Evolutionary conservation across 2,797 vertebrate genomes (phyloP).

Genomic region (Amblyraja radiata): DNA sequence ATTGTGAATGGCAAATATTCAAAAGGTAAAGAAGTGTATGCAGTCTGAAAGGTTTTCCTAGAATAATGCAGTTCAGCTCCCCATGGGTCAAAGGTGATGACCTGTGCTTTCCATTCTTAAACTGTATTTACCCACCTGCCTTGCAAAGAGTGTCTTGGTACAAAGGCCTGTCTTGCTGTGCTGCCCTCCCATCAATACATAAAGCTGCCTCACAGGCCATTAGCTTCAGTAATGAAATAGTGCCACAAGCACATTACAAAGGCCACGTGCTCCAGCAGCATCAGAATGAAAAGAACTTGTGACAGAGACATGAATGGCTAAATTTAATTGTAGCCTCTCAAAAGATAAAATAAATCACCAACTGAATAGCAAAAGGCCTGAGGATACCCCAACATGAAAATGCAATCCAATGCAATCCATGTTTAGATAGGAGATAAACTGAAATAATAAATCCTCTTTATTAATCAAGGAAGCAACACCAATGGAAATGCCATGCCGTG

Average conservation of each 20-base stretch:
- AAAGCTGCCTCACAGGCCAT: conserved; percentile 36
- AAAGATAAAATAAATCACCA: conserved; percentile 18
- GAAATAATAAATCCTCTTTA: background rate
- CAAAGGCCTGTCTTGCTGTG: accelerated
- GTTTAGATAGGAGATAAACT: background rate
- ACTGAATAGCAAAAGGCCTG: background rate
- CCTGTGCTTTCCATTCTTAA: conserved; percentile 32
- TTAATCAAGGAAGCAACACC: background rate
- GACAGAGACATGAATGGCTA: conserved; percentile 12
- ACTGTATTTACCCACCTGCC: background rate
- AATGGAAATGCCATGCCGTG: background rate
- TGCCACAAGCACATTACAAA: conserved; percentile 37
- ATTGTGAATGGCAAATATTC: conserved; percentile 36
- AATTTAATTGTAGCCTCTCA: conserved; percentile 10
- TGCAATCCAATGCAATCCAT: background rate
- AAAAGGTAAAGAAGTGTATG: conserved; percentile 25
- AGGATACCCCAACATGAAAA: conserved; percentile 8
- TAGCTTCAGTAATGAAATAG: conserved; percentile 37
- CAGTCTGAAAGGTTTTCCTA: conserved; percentile 36
- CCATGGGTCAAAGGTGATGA: background rate
- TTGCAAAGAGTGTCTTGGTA: conserved; percentile 29
- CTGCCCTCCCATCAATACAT: conserved; percentile 32
- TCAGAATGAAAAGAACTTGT: conserved; percentile 14
- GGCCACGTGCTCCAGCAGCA: conserved; percentile 29
- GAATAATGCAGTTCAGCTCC: conserved; percentile 19